Percentiles rank a stretch among this genome's conserved stretches.
Evolutionary conservation across 2,888 invertebrate genomes (phyloP).

Genomic region (Drosophila mayaguana): DNA sequence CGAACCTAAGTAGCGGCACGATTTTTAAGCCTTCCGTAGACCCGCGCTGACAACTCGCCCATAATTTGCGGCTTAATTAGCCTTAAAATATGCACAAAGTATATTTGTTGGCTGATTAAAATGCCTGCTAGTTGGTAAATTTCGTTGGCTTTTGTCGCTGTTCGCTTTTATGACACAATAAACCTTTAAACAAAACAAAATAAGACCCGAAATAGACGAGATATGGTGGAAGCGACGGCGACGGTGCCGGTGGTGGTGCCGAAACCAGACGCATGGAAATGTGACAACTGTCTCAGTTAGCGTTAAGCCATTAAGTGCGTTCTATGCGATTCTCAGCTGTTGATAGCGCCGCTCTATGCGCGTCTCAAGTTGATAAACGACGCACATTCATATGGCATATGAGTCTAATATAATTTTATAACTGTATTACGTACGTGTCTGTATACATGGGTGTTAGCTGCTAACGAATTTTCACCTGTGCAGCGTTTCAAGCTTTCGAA

Average conservation of each 20-base stretch:
- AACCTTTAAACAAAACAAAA: constrained; percentile 31
- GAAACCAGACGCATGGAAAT: constrained; percentile 2
- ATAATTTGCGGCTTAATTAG: constrained; percentile 75
- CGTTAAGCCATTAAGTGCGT: constrained; percentile 4
- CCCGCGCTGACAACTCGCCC: constrained; percentile 57
- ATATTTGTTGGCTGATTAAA: constrained; percentile 53
- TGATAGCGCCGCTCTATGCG: constrained; percentile 10
- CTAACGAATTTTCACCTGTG: neutral
- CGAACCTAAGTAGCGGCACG: constrained; percentile 16
- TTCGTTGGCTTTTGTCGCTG: constrained; percentile 2
- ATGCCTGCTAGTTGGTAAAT: constrained; percentile 33
- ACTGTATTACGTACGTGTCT: constrained; percentile 1
- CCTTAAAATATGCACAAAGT: constrained; percentile 62
- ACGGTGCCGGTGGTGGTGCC: neutral
- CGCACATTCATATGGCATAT: neutral
- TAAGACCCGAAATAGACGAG: constrained; percentile 23
- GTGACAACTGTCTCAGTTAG: constrained; percentile 10
- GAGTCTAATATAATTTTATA: neutral
- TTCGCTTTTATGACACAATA: constrained; percentile 42
- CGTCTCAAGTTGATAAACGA: constrained; percentile 11
- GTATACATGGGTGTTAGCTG: neutral
- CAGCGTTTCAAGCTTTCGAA: neutral
- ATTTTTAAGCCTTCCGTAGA: constrained; percentile 34
- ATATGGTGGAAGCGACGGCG: constrained; percentile 11
- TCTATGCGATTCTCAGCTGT: constrained; percentile 19